Evolutionary conservation across 2,113 vertebrate genomes (phyloP).

Genomic region (Onychostruthus taczanowskii): DNA sequence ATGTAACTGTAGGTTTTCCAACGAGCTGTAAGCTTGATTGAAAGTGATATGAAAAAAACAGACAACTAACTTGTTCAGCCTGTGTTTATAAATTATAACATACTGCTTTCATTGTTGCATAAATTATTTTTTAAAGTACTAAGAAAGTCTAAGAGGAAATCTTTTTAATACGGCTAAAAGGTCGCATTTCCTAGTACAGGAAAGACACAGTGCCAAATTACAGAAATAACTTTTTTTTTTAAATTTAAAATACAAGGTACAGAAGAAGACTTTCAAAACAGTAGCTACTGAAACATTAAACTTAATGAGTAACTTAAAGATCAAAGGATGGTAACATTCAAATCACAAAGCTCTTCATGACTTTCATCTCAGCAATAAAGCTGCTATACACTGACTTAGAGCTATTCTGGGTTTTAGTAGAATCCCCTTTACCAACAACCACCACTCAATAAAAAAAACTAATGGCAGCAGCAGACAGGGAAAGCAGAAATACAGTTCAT

Average conservation of each 20-base stretch:
- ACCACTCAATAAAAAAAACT: slow-evolving; percentile 12
- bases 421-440: slow-evolving; percentile 6
- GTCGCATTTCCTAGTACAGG: slow-evolving; percentile 77
- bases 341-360: slow-evolving; percentile 41
- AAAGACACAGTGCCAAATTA: slow-evolving; percentile 69
- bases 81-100: not conserved
- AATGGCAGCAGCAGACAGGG: not conserved
- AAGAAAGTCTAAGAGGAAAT: slow-evolving; percentile 45
- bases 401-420: not conserved
- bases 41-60: not conserved
- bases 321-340: slow-evolving; percentile 52
- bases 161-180: slow-evolving; percentile 74
- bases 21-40: not conserved
- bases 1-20: not conserved
- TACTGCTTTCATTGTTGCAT: not conserved
- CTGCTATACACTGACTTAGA: slow-evolving; percentile 6
- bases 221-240: not conserved
- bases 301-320: slow-evolving; percentile 45
- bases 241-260: not conserved
- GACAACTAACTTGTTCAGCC: not conserved
- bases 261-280: slow-evolving; percentile 19
- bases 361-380: slow-evolving; percentile 53
- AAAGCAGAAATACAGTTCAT: not conserved
- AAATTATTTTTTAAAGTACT: not conserved
- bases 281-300: slow-evolving; percentile 18